Evolutionary conservation across 2,888 invertebrate species (phyloP), one percentile per base, ranked within the genome.

Genomic region (Synanthedon vespiformis): DNA sequence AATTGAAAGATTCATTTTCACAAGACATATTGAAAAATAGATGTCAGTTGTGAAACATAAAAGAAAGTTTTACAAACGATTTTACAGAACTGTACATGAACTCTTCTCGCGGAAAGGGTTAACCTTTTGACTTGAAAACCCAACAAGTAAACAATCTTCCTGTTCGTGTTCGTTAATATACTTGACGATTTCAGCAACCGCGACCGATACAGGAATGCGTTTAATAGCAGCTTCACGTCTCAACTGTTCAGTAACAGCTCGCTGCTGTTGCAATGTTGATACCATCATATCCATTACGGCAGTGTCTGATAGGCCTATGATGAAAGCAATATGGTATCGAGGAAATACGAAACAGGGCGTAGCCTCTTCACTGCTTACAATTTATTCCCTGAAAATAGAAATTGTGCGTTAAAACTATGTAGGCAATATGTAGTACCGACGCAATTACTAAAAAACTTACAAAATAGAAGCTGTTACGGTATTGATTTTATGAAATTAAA

Each of bases 71-170:
- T 34, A 34, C 34, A 34, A 34, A 34, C 34, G 40, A 57, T 57
- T 66, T 92, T 94, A 96, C 62, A 96, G 89, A 65, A 96, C 88
- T 65, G 90, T 90, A 87, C 97, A 97, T 56, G 95, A 93, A 74
- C 94, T 95, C 87, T 97, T 97, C 83, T 97, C 97, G 61, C 96
- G 92, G 89, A 96, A 98, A 34, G 98, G 98, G 85, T 98, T 98
- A 13, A 96, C 95, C 77, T 96, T 95, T 77, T 97, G 97, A 63
- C 94, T 95, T 58, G 95, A 94, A 80, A 98, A 98, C 40, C 98
- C 98, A 60, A 95, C 95, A 59, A 98, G 90, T 50, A 98, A 90
- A 69, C 94, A 97, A 83, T 98, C 98, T 70, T 97, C 97, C 65
- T 95, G 94, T 71, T 96, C 94, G 70, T 97, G 96, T 67, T 97